These are phyloP conservation scores for Sthenelais limicola DNA, from an alignment of 2,888 invertebrate species.

Conservation along the genomic window DNA sequence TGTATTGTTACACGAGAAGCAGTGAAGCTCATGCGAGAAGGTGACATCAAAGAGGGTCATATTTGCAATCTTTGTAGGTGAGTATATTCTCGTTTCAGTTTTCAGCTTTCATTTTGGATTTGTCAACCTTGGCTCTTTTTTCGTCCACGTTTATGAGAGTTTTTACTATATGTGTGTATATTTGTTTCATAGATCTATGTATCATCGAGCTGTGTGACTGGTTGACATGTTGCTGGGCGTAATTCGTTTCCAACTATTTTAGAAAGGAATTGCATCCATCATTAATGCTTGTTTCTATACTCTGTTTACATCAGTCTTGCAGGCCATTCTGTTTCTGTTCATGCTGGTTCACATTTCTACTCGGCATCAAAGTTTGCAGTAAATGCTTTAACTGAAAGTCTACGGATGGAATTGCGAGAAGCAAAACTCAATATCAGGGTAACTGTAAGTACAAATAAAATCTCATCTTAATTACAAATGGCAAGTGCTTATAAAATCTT, in stretches of 20 bases:
- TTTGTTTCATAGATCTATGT: neutral
- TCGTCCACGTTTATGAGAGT: neutral
- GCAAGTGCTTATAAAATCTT: too few relatives aligned
- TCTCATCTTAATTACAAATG: neutral
- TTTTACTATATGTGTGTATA: neutral
- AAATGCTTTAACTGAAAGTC: constrained; percentile 9
- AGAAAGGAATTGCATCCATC: too few relatives aligned
- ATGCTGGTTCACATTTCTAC: constrained; percentile 11
- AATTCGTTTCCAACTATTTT: too few relatives aligned
- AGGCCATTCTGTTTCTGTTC: constrained; percentile 5
- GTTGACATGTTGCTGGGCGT: neutral
- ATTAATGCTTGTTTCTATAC: neutral
- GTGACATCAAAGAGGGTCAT: constrained; percentile 1
- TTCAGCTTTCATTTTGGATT: neutral
- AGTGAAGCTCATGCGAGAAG: constrained; percentile 2
- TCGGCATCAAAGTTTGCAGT: constrained; percentile 33
- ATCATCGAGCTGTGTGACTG: neutral
- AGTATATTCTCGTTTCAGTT: neutral
- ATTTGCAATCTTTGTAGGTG: constrained; percentile 17
- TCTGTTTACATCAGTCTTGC: neutral
- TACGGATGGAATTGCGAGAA: constrained; percentile 12
- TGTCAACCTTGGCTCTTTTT: neutral
- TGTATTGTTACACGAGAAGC: constrained; percentile 15
- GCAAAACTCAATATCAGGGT: constrained; percentile 25
- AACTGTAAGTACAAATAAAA: neutral